Evolutionary conservation across 53 echinoderm and acorn worm genomes (phyloP).

Genomic region (Echinarachnius parma): DNA sequence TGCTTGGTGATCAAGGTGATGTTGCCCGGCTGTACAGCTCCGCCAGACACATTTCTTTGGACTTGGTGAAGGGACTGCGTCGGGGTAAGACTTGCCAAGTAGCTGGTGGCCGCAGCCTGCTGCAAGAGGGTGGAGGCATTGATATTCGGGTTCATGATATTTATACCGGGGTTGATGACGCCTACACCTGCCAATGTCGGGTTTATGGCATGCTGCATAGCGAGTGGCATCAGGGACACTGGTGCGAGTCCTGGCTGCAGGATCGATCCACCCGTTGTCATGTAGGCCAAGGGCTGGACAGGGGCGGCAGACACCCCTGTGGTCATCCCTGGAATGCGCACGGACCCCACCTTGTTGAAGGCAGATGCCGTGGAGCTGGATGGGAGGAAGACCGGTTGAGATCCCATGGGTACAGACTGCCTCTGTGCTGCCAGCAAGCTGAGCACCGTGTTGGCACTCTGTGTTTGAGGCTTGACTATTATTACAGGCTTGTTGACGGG

Average conservation of each 20-base stretch:
- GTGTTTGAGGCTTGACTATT: neutral
- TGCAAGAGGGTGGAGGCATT: slow-evolving; percentile 18
- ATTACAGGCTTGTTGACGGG: slow-evolving; percentile 7
- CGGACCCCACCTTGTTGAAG: slow-evolving; percentile 31
- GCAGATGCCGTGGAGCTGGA: slow-evolving; percentile 18
- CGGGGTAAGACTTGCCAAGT: no score
- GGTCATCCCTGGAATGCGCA: slow-evolving; percentile 3
- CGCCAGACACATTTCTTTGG: no score
- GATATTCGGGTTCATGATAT: no score
- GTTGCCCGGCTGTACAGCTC: no score
- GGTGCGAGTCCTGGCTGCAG: slow-evolving; percentile 28
- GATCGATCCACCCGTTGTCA: neutral
- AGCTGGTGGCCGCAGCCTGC: slow-evolving; percentile 20
- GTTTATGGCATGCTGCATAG: slow-evolving; percentile 37
- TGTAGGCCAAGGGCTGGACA: slow-evolving; percentile 4
- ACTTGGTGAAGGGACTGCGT: neutral
- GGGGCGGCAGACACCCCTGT: neutral
- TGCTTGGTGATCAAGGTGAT: neutral
- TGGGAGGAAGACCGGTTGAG: neutral
- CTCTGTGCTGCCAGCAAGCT: slow-evolving; percentile 2
- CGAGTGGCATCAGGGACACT: neutral
- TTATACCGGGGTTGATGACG: no score
- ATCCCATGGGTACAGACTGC: neutral
- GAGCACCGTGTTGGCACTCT: neutral
- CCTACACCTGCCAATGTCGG: no score